phyloP scores from a whole-genome alignment of 2,888 invertebrate species.

The Limnephilus rhombicus region DNA sequence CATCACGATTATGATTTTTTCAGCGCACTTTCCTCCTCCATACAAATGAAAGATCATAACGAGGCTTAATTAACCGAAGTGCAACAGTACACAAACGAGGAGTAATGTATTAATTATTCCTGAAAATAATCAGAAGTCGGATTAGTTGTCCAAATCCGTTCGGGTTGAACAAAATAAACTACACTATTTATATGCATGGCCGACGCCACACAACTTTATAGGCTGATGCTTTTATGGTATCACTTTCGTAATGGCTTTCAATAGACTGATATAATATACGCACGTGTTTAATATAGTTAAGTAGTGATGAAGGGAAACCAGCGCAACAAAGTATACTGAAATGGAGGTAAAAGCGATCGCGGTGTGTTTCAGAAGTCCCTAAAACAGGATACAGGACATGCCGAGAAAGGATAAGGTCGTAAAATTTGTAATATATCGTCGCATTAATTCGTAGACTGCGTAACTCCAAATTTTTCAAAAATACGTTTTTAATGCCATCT shows the following conservation, averaged over 20 bases:
- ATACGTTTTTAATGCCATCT: too few species aligned
- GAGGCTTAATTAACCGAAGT: not conserved
- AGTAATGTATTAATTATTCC: slow-evolving; percentile 14
- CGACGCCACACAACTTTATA: not conserved
- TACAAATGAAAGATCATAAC: not conserved
- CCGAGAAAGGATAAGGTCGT: not conserved
- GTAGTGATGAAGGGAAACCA: not conserved
- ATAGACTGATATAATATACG: not conserved
- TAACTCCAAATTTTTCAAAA: too few species aligned
- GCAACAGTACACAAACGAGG: not conserved
- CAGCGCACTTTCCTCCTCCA: too few species aligned
- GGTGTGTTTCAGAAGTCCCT: not conserved
- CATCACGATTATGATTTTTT: too few species aligned
- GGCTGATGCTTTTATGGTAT: slow-evolving; percentile 3
- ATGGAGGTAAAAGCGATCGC: not conserved
- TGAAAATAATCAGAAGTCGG: slow-evolving; percentile 30
- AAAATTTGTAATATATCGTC: not conserved
- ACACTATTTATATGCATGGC: slow-evolving; percentile 4
- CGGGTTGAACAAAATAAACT: not conserved
- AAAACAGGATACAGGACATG: not conserved
- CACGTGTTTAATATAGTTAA: not conserved
- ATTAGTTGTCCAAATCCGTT: slow-evolving; percentile 24
- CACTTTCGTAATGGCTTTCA: slow-evolving; percentile 8
- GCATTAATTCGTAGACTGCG: too few species aligned
- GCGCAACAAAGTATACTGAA: not conserved